These are phyloP conservation scores for Tolypeutes matacus DNA, from an alignment of 2,797 vertebrate genomes.

Conservation along the genomic window DNA sequence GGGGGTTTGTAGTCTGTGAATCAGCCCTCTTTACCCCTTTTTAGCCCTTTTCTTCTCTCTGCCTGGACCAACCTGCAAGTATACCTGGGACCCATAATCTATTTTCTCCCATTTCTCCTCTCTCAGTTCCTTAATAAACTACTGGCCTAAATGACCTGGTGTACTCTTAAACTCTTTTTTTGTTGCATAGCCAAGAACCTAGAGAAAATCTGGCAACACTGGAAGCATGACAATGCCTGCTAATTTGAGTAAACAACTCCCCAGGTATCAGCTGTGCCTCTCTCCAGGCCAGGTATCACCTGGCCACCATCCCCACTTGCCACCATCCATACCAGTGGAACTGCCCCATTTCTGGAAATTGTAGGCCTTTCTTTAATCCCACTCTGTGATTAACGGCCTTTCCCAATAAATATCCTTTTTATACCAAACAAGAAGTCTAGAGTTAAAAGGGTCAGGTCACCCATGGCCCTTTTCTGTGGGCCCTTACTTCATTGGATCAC, in stretches of 20 bases:
- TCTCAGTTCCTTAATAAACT: too few species aligned
- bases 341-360: background rate
- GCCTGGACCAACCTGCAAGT: too few species aligned
- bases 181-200: too few species aligned
- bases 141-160: too few species aligned
- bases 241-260: background rate
- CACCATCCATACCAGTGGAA: background rate
- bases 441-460: background rate
- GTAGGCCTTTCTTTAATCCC: background rate
- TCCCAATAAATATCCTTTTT: background rate
- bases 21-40: too few species aligned
- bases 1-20: too few species aligned
- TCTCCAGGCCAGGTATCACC: background rate
- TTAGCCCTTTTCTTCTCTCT: too few species aligned
- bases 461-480: background rate
- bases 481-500: background rate
- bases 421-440: background rate
- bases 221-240: too few species aligned
- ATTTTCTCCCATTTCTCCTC: too few species aligned
- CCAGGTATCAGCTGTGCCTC: rapidly evolving
- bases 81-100: too few species aligned
- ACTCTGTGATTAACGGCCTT: background rate
- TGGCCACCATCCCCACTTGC: background rate
- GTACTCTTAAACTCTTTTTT: too few species aligned
- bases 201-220: background rate